Percentiles rank a stretch among this genome's conserved stretches.
Evolutionary conservation across 2,888 invertebrate genomes (phyloP).

Genomic region (Vandiemenella viatica): DNA sequence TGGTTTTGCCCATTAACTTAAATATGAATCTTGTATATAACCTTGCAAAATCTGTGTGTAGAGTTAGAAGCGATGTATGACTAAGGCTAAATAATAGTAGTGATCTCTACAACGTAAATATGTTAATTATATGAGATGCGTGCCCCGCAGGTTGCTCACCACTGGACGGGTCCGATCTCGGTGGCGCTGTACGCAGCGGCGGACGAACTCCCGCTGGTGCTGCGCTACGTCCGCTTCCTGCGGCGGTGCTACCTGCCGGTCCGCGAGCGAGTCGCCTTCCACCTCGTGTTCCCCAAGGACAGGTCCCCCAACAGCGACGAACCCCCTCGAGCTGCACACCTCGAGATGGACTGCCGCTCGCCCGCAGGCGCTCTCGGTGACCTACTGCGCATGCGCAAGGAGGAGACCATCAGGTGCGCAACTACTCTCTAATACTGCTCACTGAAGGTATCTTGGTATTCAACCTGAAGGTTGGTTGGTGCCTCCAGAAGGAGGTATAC

Average conservation of each 20-base stretch:
- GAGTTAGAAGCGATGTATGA: too few species aligned
- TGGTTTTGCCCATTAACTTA: too few species aligned
- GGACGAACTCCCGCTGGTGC: conserved; percentile 54
- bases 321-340: not conserved
- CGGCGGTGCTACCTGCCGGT: conserved; percentile 57
- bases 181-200: conserved; percentile 66
- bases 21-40: too few species aligned
- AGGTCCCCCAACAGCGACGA: conserved; percentile 28
- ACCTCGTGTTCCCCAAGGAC: conserved; percentile 53
- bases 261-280: conserved; percentile 57
- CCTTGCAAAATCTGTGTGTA: too few species aligned
- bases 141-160: conserved; percentile 47
- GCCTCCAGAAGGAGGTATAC: too few species aligned
- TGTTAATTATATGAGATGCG: too few species aligned
- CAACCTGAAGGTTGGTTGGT: too few species aligned
- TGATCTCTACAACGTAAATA: too few species aligned
- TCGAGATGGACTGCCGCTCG: conserved; percentile 50
- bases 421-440: too few species aligned
- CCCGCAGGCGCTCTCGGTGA: conserved; percentile 46
- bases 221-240: conserved; percentile 60
- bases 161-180: conserved; percentile 78
- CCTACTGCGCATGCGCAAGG: conserved; percentile 41
- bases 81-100: too few species aligned
- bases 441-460: too few species aligned
- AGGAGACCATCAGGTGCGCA: conserved; percentile 49